phyloP scores from a whole-genome alignment of 2,113 vertebrate species.

The Hippolais icterina region DNA sequence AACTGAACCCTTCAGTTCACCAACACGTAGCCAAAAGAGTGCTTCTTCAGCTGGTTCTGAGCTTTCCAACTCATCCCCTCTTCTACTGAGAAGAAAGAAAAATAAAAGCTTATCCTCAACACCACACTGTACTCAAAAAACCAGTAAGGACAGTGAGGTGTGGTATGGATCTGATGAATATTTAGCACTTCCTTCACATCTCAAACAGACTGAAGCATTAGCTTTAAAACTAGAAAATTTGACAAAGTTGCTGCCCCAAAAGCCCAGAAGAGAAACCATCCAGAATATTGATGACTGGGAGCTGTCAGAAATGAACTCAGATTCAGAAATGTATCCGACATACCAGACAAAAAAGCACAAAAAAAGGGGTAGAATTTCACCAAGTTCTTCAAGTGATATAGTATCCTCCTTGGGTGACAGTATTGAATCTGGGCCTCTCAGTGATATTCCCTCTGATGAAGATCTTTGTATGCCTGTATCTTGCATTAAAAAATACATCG shows the following conservation, averaged over 20 bases:
- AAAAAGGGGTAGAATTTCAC: conserved; percentile 77
- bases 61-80: conserved; percentile 28
- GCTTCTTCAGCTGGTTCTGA: conserved; percentile 66
- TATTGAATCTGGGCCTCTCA: conserved; percentile 88
- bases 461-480: conserved; percentile 71
- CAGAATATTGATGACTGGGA: conserved; percentile 97
- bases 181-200: conserved; percentile 91
- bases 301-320: conserved; percentile 88
- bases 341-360: conserved; percentile 75
- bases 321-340: conserved; percentile 81
- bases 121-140: conserved; percentile 19
- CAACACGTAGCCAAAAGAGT: conserved; percentile 19
- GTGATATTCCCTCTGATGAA: conserved; percentile 89
- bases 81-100: conserved; percentile 42
- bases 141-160: conserved; percentile 53
- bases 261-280: conserved; percentile 77
- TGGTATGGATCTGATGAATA: conserved; percentile 98
- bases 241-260: conserved; percentile 85
- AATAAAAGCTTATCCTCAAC: conserved; percentile 50
- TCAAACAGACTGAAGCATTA: conserved; percentile 90
- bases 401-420: conserved; percentile 88
- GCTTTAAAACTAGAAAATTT: conserved; percentile 90
- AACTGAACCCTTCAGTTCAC: conserved; percentile 50
- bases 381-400: conserved; percentile 89
- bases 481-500: conserved; percentile 64